A percentile compares a stretch with the other conserved stretches of the same genome.
phyloP scores from a whole-genome alignment of 2,797 vertebrate species.

The Balearica regulorum region DNA sequence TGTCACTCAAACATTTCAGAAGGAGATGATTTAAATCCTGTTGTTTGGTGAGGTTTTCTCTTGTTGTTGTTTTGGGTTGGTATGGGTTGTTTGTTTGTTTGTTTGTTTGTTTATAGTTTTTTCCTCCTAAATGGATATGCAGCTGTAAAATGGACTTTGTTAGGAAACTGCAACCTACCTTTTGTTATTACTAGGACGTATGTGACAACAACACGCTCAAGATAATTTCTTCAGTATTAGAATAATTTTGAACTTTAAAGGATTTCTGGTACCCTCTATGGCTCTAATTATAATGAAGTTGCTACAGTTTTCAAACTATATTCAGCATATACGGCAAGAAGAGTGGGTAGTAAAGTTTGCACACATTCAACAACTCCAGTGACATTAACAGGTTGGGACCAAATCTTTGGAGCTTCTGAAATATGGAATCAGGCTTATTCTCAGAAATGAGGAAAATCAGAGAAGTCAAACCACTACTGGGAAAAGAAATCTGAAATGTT shows the following conservation, averaged over 20 bases:
- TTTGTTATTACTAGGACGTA: background rate
- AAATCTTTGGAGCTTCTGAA: background rate
- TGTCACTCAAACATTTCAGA: background rate
- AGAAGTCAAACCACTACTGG: background rate
- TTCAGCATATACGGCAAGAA: background rate
- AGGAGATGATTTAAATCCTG: background rate
- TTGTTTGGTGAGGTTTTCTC: fast-evolving
- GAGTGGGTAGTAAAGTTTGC: background rate
- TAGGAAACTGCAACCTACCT: background rate
- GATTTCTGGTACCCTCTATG: background rate
- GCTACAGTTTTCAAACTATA: background rate
- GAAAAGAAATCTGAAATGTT: background rate
- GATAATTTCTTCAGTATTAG: background rate
- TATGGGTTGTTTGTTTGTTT: background rate
- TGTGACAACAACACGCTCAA: background rate
- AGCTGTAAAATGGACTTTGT: background rate
- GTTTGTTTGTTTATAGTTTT: background rate
- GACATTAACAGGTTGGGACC: background rate
- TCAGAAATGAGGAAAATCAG: background rate
- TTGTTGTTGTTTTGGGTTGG: fast-evolving
- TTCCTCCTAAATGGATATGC: fast-evolving
- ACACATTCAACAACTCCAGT: background rate
- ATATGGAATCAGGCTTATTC: background rate
- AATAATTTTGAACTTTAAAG: background rate
- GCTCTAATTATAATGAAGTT: background rate